Evolutionary conservation across 2,888 invertebrate species (phyloP).

Genomic region (Odontocolon sp.): DNA sequence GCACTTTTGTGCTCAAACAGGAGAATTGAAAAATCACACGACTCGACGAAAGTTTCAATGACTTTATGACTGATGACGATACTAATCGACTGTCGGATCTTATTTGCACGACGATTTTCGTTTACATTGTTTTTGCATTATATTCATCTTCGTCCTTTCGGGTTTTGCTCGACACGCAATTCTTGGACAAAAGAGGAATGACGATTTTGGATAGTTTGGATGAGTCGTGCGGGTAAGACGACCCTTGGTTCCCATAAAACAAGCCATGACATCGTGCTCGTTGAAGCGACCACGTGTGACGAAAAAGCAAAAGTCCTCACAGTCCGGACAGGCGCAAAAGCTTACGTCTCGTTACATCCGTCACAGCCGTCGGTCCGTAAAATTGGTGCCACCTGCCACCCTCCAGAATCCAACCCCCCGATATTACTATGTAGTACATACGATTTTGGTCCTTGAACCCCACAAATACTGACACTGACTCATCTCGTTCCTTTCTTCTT

Average conservation of each 20-base stretch:
- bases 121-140: not conserved
- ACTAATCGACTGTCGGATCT: conserved; percentile 42
- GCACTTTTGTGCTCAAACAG: not conserved
- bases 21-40: conserved; percentile 35
- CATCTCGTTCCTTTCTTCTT: conserved; percentile 43
- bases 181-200: conserved; percentile 8
- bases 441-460: conserved; percentile 42
- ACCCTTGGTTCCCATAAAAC: conserved; percentile 76
- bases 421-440: conserved; percentile 5
- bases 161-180: too few species aligned
- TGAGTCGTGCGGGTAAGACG: conserved; percentile 13
- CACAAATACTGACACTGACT: conserved; percentile 53
- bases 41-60: conserved; percentile 50
- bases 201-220: conserved; percentile 27
- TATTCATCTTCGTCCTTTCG: too few species aligned
- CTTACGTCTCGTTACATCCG: conserved; percentile 78
- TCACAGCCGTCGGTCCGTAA: conserved; percentile 80
- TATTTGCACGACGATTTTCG: conserved; percentile 26
- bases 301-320: conserved; percentile 56
- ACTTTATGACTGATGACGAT: conserved; percentile 53
- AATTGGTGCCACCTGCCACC: conserved; percentile 81
- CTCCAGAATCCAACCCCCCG: conserved; percentile 64
- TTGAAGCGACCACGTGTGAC: conserved; percentile 74
- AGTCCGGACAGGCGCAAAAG: conserved; percentile 42
- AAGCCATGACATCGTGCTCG: conserved; percentile 79